Base-by-base conservation (phyloP, 1,140 invertebrate species). In the Bacillus rossius region DNA sequence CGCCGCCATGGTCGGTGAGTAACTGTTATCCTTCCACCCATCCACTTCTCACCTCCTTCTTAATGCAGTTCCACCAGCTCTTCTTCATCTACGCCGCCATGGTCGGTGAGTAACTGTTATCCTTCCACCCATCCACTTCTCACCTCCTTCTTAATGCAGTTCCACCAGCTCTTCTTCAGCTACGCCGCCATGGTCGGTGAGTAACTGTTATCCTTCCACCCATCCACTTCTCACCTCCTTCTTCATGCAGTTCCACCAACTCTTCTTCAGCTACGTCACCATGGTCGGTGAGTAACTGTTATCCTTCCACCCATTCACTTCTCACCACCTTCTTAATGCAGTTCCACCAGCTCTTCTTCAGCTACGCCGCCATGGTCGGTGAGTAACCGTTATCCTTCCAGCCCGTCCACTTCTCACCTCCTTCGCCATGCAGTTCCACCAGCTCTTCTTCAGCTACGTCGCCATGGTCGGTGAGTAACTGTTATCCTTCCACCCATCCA, bases 311-410 rank as follows among this genome's bases (percentile, higher is more conserved):
- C n/a, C n/a, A n/a, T n/a, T n/a, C n/a, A n/a, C 83, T 93, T 51
- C 94, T 93, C 76, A 91, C 90, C 3, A 88, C 85, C 22, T 95
- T 94, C 70, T 91, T 91, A 8, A 87, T 85, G 20, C 88, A 92
- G 71, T 91, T 92, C 70, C 90, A 94, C 75, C 92, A 95, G 68
- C 77, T 94, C 23, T 92, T 91, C 77, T 89, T 94, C 79, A 92
- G 89, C 75, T 93, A 91, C 63, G 85, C 84, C 13, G 74, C 76
- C 22, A 73, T 84, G 16, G 69, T 84, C 48, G 81, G 86, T 87
- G 66, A 80, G 75, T 72, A 22, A 40, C 17, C 16, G 16, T 19
- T 8, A 63, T 69, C 68, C 68, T 67, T 70, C 67, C 45, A 65
- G 61, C n/a, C 58, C 61, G 64, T 69, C 66, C 62, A 55, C 65